Base-by-base conservation (phyloP, 2,797 vertebrate species). In the Urosaurus nigricauda region DNA sequence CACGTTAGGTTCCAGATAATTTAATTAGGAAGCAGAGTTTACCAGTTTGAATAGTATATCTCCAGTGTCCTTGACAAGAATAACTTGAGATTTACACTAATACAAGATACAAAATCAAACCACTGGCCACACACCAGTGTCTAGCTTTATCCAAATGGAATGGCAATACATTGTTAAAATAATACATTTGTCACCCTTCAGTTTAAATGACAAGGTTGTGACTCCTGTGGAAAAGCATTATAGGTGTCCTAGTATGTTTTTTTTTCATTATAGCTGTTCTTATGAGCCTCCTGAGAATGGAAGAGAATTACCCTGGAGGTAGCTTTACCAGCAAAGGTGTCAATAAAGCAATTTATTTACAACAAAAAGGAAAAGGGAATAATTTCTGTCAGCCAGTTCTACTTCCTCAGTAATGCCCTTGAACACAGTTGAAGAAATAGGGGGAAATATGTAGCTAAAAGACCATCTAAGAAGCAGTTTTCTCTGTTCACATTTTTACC, bases 271-370 rank as follows among this genome's bases (percentile, higher is more conserved):
- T 79, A 79, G 77, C 79, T 68, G 77, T 87, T 79, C 77, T 40
- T 87, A 80, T 56, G 63, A 87, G 7, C 21, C 77, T 56, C n/a
- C 24, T 40, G 32, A 80, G 63, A 80, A 53, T 80, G 43, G 24
- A 79, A 79, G 47, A 68, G 77, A 88, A 78, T 84, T 60, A 70
- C 65, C 60, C 60, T 37, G 51, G 47, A 79, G 82, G 82, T 71
- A 79, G 11, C 47, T 79, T 84, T 88, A 51, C 70, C 21, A 89
- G 43, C 63, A 78, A n/a, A 93, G 5, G 56, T 91, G 79, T 92
- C 91, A 89, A 85, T 85, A 88, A 92, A 78, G 5, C 43, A 91
- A 90, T 92, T 94, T 92, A 53, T 82, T 82, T 89, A 84, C 87
- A 90, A 37, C 87, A 88, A 82, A 87, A 79, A 89, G 60, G 77